These are phyloP conservation scores for Zelostemma sp. DNA, from an alignment of 1,140 invertebrate genomes.

Conservation along the genomic window DNA sequence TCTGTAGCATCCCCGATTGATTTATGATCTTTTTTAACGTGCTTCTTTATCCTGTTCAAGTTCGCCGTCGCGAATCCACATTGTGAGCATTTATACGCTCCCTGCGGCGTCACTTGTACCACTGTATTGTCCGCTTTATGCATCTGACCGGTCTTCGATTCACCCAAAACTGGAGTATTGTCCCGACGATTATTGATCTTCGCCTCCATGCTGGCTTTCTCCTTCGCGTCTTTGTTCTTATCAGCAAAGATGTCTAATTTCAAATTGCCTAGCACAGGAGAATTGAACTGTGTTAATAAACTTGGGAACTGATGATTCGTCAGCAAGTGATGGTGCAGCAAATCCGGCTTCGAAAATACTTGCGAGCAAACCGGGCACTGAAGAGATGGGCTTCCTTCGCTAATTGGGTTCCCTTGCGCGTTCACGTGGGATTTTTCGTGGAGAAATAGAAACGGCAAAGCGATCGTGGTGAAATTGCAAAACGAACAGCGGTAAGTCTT, in stretches of 20 bases:
- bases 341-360: conserved; percentile 71
- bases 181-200: conserved; percentile 57
- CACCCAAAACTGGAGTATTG: conserved; percentile 39
- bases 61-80: conserved; percentile 77
- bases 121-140: conserved; percentile 61
- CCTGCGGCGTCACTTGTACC: conserved; percentile 65
- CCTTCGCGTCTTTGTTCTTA: conserved; percentile 39
- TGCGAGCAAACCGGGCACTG: conserved; percentile 76
- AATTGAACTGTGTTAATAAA: conserved; percentile 67
- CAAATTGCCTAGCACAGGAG: conserved; percentile 47
- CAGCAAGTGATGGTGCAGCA: conserved; percentile 74
- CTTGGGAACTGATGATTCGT: conserved; percentile 73
- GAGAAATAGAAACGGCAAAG: conserved; percentile 89
- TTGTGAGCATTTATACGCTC: conserved; percentile 74
- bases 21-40: conserved; percentile 75
- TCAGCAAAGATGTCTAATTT: conserved; percentile 33
- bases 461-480: conserved; percentile 89
- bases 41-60: conserved; percentile 75
- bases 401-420: conserved; percentile 37
- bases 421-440: conserved; percentile 87
- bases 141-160: conserved; percentile 37
- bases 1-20: conserved; percentile 62
- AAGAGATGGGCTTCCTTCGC: conserved; percentile 52
- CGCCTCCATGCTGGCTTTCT: conserved; percentile 46
- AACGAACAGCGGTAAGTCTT: conserved; percentile 90